phyloP scores from a whole-genome alignment of 1,140 invertebrate species.

The Caerostris darwini region DNA sequence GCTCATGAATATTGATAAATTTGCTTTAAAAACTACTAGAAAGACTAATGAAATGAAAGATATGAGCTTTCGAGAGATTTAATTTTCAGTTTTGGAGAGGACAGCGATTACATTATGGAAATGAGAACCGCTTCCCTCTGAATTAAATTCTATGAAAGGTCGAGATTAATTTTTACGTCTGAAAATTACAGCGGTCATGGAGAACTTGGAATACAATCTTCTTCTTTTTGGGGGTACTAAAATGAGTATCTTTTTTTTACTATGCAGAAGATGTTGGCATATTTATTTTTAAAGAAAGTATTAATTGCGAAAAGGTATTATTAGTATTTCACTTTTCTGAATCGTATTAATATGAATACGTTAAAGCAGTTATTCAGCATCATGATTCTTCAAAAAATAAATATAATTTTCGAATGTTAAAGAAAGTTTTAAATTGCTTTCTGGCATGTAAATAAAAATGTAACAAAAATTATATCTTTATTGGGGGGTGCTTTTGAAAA shows the following conservation, averaged over 20 bases:
- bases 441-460: background rate
- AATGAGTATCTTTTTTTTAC: background rate
- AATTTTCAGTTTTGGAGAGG: conserved; percentile 1
- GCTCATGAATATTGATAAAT: conserved; percentile 43
- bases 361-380: background rate
- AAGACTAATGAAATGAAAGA: background rate
- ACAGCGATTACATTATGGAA: conserved; percentile 34
- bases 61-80: background rate
- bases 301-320: background rate
- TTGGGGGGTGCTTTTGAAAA: background rate
- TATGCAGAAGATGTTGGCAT: background rate
- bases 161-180: background rate
- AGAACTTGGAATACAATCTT: background rate
- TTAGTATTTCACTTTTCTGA: background rate
- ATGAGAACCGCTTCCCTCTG: background rate
- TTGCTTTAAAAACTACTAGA: conserved; percentile 26
- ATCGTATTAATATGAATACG: background rate
- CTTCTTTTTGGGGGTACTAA: background rate
- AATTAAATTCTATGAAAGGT: background rate
- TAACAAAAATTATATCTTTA: background rate
- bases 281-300: background rate
- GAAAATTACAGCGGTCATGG: background rate
- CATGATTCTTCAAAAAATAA: background rate
- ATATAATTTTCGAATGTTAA: background rate
- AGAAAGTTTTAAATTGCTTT: background rate